Evolutionary conservation across 1,140 invertebrate genomes (phyloP).

Genomic region (Zaprionus tsacasi): DNA sequence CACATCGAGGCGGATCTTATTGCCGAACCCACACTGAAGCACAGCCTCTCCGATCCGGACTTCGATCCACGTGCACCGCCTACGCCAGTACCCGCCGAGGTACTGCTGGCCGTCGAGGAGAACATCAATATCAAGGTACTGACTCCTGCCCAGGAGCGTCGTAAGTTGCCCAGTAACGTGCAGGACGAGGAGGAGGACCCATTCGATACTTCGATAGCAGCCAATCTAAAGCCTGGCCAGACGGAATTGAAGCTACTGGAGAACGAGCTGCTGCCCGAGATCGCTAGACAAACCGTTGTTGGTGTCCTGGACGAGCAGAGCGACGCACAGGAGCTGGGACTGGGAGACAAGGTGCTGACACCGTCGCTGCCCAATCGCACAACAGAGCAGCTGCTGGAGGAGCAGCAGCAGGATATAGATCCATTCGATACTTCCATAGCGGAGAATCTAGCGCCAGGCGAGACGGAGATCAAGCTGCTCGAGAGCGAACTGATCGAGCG

Average conservation of each 20-base stretch:
- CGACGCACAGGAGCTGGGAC: constrained; percentile 81
- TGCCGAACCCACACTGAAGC: constrained; percentile 65
- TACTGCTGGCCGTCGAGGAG: constrained; percentile 86
- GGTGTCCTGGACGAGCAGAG: constrained; percentile 80
- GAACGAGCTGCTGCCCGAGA: constrained; percentile 80
- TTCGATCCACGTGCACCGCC: constrained; percentile 86
- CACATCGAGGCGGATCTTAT: constrained; percentile 89
- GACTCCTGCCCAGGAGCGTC: constrained; percentile 86
- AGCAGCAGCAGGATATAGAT: constrained; percentile 85
- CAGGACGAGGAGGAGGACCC: constrained; percentile 83
- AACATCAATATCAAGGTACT: constrained; percentile 88
- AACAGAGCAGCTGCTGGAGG: constrained; percentile 35
- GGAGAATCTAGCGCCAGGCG: constrained; percentile 89
- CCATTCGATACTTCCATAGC: constrained; percentile 93
- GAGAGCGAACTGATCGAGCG: constrained; percentile 89
- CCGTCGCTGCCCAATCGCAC: constrained; percentile 63
- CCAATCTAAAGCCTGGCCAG: constrained; percentile 89
- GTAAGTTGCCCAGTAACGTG: constrained; percentile 46
- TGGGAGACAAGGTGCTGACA: constrained; percentile 81
- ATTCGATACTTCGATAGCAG: constrained; percentile 92
- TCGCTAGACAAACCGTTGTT: constrained; percentile 45
- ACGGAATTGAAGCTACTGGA: constrained; percentile 90
- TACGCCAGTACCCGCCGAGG: constrained; percentile 84
- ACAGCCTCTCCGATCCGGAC: constrained; percentile 86
- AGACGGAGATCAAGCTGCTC: constrained; percentile 90